Evolutionary conservation across 2,888 invertebrate genomes (phyloP).

Genomic region (Cosmia trapezina): DNA sequence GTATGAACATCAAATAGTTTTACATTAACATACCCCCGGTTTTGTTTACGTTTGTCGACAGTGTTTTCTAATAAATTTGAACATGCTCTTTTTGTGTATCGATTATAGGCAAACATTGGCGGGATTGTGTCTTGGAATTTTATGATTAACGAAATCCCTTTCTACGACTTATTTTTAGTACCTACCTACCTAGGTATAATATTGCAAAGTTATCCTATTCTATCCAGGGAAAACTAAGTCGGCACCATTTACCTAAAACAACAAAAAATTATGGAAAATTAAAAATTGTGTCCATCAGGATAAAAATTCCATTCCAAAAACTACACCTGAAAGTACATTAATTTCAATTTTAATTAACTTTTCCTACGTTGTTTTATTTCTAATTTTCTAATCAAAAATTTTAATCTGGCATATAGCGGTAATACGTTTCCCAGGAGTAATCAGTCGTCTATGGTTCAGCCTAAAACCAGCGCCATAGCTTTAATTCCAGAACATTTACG

Average conservation of each 20-base stretch:
- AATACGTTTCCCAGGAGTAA: constrained; percentile 65
- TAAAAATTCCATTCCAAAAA: constrained; percentile 43
- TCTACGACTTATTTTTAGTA: background rate
- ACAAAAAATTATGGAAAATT: background rate
- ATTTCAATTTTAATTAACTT: constrained; percentile 57
- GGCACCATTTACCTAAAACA: background rate
- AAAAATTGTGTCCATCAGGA: constrained; percentile 2
- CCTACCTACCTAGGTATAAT: no score
- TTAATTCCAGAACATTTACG: constrained; percentile 63
- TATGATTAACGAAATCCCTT: constrained; percentile 26
- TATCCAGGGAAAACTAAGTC: background rate
- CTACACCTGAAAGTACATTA: constrained; percentile 28
- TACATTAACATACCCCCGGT: constrained; percentile 79
- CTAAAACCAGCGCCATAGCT: constrained; percentile 53
- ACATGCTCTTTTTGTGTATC: constrained; percentile 77
- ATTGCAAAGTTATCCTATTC: background rate
- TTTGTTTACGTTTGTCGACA: constrained; percentile 68
- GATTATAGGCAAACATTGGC: constrained; percentile 62
- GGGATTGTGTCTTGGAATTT: constrained; percentile 44
- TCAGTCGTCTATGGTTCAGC: constrained; percentile 55
- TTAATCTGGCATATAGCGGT: constrained; percentile 59
- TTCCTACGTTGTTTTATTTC: constrained; percentile 49
- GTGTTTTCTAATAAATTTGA: constrained; percentile 80
- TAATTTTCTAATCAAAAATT: constrained; percentile 67
- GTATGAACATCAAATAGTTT: constrained; percentile 85